Conservation (phyloP, 2,888 invertebrate species). For the Spicauda simplicius region DNA sequence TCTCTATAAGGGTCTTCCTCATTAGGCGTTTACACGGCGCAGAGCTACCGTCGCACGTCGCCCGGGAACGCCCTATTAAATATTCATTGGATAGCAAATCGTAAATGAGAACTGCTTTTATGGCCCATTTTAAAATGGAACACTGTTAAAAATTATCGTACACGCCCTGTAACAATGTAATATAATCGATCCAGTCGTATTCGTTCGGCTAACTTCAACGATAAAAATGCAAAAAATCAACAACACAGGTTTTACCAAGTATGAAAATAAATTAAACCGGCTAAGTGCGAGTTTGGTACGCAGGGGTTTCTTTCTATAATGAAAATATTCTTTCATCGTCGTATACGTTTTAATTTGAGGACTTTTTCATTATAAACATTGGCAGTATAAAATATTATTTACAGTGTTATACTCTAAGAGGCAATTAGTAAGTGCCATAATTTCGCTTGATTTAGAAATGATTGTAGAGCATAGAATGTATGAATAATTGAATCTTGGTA, state of each 20-base stretch:
- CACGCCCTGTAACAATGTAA: conserved; percentile 64
- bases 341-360: not conserved
- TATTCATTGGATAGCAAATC: conserved; percentile 73
- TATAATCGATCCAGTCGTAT: conserved; percentile 63
- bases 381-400: too few species aligned
- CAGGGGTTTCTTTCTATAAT: conserved; percentile 39
- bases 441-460: not conserved
- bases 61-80: conserved; percentile 60
- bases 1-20: conserved; percentile 70
- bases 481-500: not conserved
- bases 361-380: too few species aligned
- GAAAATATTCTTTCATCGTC: not conserved
- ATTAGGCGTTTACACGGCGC: conserved; percentile 71
- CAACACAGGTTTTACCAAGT: conserved; percentile 30
- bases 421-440: not conserved
- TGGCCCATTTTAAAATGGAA: conserved; percentile 61
- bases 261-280: conserved; percentile 33
- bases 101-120: conserved; percentile 66
- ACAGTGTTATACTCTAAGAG: too few species aligned
- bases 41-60: conserved; percentile 47
- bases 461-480: not conserved
- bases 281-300: conserved; percentile 15
- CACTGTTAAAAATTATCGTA: conserved; percentile 65
- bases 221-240: conserved; percentile 31
- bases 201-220: conserved; percentile 47